Evolutionary conservation across 2,888 invertebrate species (phyloP), one percentile per base, ranked within the genome.

Genomic region (Caenorhabditis afra): DNA sequence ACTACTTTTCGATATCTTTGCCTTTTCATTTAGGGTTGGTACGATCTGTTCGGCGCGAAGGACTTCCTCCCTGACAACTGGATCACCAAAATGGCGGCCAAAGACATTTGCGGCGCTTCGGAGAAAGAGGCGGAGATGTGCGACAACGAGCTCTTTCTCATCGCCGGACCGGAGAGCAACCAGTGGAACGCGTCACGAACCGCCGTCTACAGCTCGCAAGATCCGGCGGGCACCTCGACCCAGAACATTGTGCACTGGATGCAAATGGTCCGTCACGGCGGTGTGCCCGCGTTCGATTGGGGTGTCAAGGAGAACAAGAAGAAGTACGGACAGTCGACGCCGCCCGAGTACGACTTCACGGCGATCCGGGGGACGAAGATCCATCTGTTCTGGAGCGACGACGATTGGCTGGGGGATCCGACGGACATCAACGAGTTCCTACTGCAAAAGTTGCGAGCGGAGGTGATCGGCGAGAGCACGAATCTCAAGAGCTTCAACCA

Each of bases 131-230:
- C 78, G 1, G 81, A 83, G 22, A 92, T 95, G 61, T 95, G 95
- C 90, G 93, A 94, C 86, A 94, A 94, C 89, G 89, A 94, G 0
- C 85, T 95, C 68, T 95, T 95, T 89, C 91, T 94, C 12, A 87
- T 95, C 1, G 93, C 93, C 81, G 95, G 95, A 94, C 90, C 89
- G 0, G 86, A 89, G 29, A 88, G 85, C 53, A 67, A 85, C 44
- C 87, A 90, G 65, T 81, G 87, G 74, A 90, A 90, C 66, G 53
- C 64, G 1, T 67, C 78, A 1, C 45, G 73, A 22, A 66, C 61
- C 1, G 71, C 91, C 14, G 91, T 92, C 2, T 92, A 91, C 78
- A 81, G 90, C 10, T 81, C 87, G 29, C 90, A 91, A 71, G 87
- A 88, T 53, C 92, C 92, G 1, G 91, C 91, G 12, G 92, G 91